Conservation (phyloP, 2,888 invertebrate species). For the Platynereis dumerilii region DNA sequence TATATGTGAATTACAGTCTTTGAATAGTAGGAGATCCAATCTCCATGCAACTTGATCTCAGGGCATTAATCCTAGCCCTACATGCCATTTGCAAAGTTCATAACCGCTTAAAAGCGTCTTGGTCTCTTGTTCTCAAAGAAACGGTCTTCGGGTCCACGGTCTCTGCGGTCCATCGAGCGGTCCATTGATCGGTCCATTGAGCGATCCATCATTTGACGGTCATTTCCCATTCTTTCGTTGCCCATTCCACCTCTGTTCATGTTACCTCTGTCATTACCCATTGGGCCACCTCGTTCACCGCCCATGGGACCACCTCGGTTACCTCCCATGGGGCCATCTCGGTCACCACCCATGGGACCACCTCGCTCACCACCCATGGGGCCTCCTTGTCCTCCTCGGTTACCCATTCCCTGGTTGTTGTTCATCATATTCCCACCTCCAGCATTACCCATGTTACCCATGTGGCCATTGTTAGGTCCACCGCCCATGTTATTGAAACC, state of each 20-base stretch:
- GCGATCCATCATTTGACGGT: background rate
- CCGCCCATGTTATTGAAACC: conserved; percentile 23
- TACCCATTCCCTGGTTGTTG: conserved; percentile 7
- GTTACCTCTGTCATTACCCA: conserved; percentile 16
- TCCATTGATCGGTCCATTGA: background rate
- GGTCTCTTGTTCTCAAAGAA: conserved; percentile 26
- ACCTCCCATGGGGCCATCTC: conserved; percentile 7
- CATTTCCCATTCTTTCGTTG: conserved; percentile 10
- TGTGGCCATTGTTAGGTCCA: conserved; percentile 2
- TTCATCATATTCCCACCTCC: background rate
- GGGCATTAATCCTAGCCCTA: too few species aligned
- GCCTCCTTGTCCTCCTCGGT: background rate
- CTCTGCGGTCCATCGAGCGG: conserved; percentile 12
- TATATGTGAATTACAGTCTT: too few species aligned
- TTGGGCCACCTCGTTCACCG: background rate
- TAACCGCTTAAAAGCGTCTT: conserved; percentile 1
- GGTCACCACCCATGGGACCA: conserved; percentile 3
- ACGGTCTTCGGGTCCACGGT: conserved; percentile 16
- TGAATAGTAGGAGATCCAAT: too few species aligned
- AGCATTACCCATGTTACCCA: background rate
- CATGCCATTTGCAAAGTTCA: too few species aligned
- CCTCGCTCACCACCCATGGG: conserved; percentile 10
- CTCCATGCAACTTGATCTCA: too few species aligned
- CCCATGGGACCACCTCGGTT: conserved; percentile 5
- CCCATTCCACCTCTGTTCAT: conserved; percentile 2